phyloP scores from a whole-genome alignment of 2,113 vertebrate genomes.

The Microcebus ravelobensis region DNA sequence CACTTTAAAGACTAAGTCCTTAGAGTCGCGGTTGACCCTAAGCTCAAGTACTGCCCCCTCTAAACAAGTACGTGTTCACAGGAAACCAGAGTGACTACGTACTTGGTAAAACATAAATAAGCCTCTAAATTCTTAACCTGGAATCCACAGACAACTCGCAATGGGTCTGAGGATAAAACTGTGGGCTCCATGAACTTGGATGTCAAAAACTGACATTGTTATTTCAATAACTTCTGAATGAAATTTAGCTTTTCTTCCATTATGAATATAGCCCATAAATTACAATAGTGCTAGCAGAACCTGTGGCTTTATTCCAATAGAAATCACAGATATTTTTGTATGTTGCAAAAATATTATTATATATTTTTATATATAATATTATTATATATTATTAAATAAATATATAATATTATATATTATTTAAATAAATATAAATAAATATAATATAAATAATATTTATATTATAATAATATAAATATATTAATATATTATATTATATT shows the following conservation, averaged over 20 bases:
- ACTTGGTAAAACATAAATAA: not conserved
- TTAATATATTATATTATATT: no score
- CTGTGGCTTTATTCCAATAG: not conserved
- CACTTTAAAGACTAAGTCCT: not conserved
- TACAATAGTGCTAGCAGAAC: not conserved
- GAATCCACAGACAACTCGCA: not conserved
- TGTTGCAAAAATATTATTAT: not conserved
- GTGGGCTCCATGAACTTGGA: not conserved
- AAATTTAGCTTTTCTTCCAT: conserved; percentile 32
- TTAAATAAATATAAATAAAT: no score
- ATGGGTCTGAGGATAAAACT: not conserved
- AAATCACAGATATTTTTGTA: not conserved
- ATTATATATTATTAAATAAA: no score
- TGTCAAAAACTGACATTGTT: not conserved
- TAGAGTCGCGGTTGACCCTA: not conserved
- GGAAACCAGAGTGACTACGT: not conserved
- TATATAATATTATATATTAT: no score
- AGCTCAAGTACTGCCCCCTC: not conserved
- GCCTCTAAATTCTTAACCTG: not conserved
- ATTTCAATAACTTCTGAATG: not conserved
- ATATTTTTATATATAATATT: no score
- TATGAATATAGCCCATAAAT: not conserved
- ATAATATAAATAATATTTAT: no score
- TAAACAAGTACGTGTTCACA: not conserved
- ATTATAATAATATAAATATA: no score